phyloP scores from a whole-genome alignment of 2,797 vertebrate genomes.

The Scarus forsteni region DNA sequence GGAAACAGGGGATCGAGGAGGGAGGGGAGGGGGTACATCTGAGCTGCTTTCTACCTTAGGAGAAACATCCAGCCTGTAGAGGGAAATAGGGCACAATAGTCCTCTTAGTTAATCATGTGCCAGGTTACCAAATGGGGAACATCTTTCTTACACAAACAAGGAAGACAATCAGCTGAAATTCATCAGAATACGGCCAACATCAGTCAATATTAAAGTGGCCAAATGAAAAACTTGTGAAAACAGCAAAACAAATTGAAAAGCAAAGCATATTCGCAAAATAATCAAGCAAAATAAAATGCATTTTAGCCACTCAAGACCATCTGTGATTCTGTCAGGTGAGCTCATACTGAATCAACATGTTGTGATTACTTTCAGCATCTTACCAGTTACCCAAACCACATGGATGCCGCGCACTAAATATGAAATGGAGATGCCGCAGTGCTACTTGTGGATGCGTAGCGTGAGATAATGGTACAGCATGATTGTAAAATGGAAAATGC shows the following conservation, averaged over 20 bases:
- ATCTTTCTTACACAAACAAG: constrained; percentile 69
- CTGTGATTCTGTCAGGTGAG: constrained; percentile 50
- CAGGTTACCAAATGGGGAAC: constrained; percentile 70
- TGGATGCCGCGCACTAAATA: constrained; percentile 16
- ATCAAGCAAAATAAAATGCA: constrained; percentile 67
- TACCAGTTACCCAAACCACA: constrained; percentile 21
- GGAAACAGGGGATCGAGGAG: constrained; percentile 81
- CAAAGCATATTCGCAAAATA: constrained; percentile 71
- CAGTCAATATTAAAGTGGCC: constrained; percentile 39
- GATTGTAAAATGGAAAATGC: constrained; percentile 59
- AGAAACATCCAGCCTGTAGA: constrained; percentile 98
- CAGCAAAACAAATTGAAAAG: constrained; percentile 54
- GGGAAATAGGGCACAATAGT: constrained; percentile 93
- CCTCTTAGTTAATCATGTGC: constrained; percentile 90
- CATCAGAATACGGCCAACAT: constrained; percentile 35
- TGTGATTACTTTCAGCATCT: constrained; percentile 30
- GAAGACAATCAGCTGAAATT: constrained; percentile 47
- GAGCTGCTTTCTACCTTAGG: constrained; percentile 97
- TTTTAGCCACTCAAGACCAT: constrained; percentile 53
- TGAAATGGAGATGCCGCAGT: constrained; percentile 44
- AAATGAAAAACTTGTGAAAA: constrained; percentile 64
- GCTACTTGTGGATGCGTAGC: constrained; percentile 41
- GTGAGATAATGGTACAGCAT: constrained; percentile 55
- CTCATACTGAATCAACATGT: constrained; percentile 35
- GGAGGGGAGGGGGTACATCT: constrained; percentile 86